phyloP scores from a whole-genome alignment of 2,888 invertebrate genomes.

The Palloptera scutellata region DNA sequence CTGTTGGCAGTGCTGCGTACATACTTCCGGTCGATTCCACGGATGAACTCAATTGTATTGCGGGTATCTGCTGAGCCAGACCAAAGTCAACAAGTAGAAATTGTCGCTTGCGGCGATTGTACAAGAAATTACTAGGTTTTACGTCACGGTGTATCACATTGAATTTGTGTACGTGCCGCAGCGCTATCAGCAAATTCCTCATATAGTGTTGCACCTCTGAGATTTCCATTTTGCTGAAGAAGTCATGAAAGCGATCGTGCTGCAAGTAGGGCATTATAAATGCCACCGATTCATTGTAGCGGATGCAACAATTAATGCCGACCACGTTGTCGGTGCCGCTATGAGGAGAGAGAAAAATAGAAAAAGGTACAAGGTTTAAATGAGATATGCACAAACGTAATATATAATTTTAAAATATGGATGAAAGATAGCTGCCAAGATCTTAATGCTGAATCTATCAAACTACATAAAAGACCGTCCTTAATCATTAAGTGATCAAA shows the following conservation, averaged over 20 bases:
- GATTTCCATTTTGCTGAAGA: conserved; percentile 74
- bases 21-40: conserved; percentile 5
- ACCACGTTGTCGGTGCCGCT: conserved; percentile 83
- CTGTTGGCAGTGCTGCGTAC: conserved; percentile 16
- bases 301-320: conserved; percentile 79
- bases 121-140: conserved; percentile 91
- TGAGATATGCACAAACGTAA: too few relatives aligned
- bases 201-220: conserved; percentile 80
- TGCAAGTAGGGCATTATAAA: conserved; percentile 91
- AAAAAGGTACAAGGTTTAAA: neutral
- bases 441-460: too few relatives aligned
- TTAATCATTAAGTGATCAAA: too few relatives aligned
- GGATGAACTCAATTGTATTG: conserved; percentile 33
- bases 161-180: conserved; percentile 82
- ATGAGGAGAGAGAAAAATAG: conserved; percentile 21
- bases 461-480: too few relatives aligned
- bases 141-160: conserved; percentile 89
- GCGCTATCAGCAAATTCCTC: conserved; percentile 79
- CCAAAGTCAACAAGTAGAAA: conserved; percentile 90
- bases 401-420: too few relatives aligned
- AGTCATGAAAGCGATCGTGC: conserved; percentile 82
- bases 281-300: conserved; percentile 80
- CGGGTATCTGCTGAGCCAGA: conserved; percentile 73
- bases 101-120: conserved; percentile 75
- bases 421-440: too few relatives aligned